phyloP scores from a whole-genome alignment of 2,113 vertebrate genomes.

The Chionodraco myersi region DNA sequence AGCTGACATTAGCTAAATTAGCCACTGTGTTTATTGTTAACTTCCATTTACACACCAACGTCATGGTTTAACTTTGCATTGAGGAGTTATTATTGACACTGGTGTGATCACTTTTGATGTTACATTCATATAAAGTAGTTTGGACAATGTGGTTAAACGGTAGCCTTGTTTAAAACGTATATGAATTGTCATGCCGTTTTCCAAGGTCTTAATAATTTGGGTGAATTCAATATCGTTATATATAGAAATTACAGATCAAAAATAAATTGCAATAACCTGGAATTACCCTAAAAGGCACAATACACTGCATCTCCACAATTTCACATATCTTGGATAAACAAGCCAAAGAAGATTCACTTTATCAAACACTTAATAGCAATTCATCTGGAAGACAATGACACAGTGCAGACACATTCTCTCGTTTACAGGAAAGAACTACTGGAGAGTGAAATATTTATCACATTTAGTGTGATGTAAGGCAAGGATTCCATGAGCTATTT shows the following conservation, averaged over 20 bases:
- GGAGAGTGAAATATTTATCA: slow-evolving; percentile 4
- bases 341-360: neutral
- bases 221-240: neutral
- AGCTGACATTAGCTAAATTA: too few species aligned
- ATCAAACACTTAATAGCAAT: neutral
- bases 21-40: neutral
- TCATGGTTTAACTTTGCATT: neutral
- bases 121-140: neutral
- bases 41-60: neutral
- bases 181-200: neutral
- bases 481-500: slow-evolving; percentile 16
- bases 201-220: neutral
- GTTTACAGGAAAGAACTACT: slow-evolving; percentile 1
- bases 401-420: neutral
- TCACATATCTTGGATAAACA: neutral
- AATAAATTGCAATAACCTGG: neutral
- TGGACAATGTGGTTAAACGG: neutral
- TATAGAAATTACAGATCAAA: neutral
- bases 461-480: slow-evolving; percentile 3
- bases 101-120: neutral
- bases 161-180: neutral
- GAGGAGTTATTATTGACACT: neutral
- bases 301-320: neutral
- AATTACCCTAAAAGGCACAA: neutral
- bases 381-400: neutral